Base-by-base conservation (phyloP, 2,797 vertebrate genomes). In the Halcyon leucocephala region DNA sequence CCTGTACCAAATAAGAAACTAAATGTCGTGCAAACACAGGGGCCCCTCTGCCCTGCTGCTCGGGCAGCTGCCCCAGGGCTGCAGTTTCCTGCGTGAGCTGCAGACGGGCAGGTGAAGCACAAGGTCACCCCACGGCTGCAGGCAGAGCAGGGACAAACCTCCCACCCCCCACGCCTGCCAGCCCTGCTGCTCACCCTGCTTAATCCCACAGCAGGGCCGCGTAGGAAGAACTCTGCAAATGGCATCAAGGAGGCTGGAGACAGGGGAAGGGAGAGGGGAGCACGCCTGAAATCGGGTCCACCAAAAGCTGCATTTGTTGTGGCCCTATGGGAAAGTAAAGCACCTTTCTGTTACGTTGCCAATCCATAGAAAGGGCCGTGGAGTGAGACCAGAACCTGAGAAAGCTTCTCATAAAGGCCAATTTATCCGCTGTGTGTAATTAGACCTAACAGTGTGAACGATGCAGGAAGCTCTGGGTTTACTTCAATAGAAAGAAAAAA, bases 271-370 rank as follows among this genome's bases (percentile, higher is more conserved):
- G 28, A 48, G 2, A 8, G 25, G 15, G 25, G 51, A 46, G 18
- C 29, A 13, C 0, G 0, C 9, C 26, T 51, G 51, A 46, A 31
- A 29, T 0, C 1, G 10, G 18, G 10, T 21, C 31, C 72, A 54
- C 7, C 37, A 28, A 83, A 71, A 86, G 7, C 82, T 57, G 57
- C 3, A 0, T 31, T 77, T 46, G 9, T 25, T 31, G 39, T 26
- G 80, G 55, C 12, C 28, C 60, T 22, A 0, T 37, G 69, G 44
- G 76, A 46, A 60, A 51, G 44, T 7, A 6, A 46, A 81, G 49
- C 28, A 41, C 13, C 35, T 80, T 60, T 31, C 7, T 51, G 69
- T 28, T 14, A 15, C 0, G 0, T 13, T 65, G 44, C 58, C 52
- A 4, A 19, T 6, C 37, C 52, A 19, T 3, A 44, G 72, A 41